Conservation (phyloP, 1,140 invertebrate species). For the Tetraneura akinire region DNA sequence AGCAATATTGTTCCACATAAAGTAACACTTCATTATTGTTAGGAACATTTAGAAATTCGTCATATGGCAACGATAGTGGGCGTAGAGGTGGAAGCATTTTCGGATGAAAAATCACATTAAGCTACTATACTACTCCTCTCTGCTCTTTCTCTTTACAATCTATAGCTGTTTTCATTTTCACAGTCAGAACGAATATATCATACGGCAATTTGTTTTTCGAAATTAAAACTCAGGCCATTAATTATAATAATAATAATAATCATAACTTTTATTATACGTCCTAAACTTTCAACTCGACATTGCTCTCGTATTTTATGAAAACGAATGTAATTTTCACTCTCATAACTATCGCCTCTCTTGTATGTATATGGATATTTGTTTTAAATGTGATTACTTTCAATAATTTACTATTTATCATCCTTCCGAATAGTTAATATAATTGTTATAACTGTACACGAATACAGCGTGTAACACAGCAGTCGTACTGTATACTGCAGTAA, state of each 20-base stretch:
- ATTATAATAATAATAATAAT: too few species aligned
- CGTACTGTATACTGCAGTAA: background rate
- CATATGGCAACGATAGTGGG: background rate
- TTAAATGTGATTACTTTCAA: background rate
- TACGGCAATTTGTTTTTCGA: background rate
- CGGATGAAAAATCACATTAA: constrained; percentile 23
- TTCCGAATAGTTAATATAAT: background rate
- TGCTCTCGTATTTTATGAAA: background rate
- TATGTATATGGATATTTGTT: background rate
- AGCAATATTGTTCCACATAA: background rate
- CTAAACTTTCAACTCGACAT: constrained; percentile 21
- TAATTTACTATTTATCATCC: constrained; percentile 25
- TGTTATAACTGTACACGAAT: background rate
- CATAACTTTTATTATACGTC: constrained; percentile 3
- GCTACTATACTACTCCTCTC: too few species aligned
- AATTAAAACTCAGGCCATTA: background rate
- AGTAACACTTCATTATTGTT: background rate
- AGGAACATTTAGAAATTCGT: constrained; percentile 21
- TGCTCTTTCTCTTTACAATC: background rate
- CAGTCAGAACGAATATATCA: background rate
- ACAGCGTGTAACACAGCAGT: background rate
- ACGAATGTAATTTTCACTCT: background rate
- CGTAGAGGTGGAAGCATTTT: background rate
- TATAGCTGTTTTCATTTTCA: constrained; percentile 1
- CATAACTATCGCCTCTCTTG: background rate